Evolutionary conservation across 2,888 invertebrate genomes (phyloP).

Genomic region (Parochlus steinenii): DNA sequence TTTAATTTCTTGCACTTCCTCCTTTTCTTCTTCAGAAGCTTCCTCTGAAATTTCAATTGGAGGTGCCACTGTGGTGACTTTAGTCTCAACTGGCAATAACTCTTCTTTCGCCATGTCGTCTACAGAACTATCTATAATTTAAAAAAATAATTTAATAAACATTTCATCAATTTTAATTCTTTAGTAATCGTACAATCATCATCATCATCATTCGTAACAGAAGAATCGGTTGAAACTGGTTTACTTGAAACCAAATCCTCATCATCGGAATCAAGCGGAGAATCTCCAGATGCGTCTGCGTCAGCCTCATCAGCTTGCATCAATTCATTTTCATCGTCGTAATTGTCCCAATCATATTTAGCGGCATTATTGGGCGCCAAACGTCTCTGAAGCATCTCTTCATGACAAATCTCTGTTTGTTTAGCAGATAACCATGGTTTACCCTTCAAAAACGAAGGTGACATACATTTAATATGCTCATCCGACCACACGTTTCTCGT

Average conservation of each 20-base stretch:
- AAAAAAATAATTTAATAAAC: too few relatives aligned
- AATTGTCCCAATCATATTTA: constrained; percentile 5
- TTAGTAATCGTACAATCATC: too few relatives aligned
- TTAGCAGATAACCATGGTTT: constrained; percentile 40
- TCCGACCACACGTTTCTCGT: constrained; percentile 37
- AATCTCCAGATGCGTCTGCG: constrained; percentile 21
- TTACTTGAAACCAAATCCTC: constrained; percentile 27
- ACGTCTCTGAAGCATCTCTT: constrained; percentile 13
- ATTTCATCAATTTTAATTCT: too few relatives aligned
- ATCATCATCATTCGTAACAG: too few relatives aligned
- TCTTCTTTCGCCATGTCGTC: too few relatives aligned
- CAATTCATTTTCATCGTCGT: constrained; percentile 33
- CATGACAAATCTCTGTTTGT: constrained; percentile 36
- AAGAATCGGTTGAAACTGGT: constrained; percentile 31
- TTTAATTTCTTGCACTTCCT: constrained; percentile 25
- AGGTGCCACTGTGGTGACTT: too few relatives aligned
- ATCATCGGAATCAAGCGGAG: constrained; percentile 2
- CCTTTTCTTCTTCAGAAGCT: constrained; percentile 31
- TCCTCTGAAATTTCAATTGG: too few relatives aligned
- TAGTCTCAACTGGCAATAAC: too few relatives aligned
- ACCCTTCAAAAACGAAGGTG: constrained; percentile 35
- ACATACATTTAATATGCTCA: constrained; percentile 35
- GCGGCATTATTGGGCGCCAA: constrained; percentile 5
- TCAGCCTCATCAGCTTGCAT: constrained; percentile 47
- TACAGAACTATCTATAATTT: too few relatives aligned